Evolutionary conservation across 2,888 invertebrate genomes (phyloP), one percentile per base, ranked within the genome.

Genomic region (Aphodius granarius): DNA sequence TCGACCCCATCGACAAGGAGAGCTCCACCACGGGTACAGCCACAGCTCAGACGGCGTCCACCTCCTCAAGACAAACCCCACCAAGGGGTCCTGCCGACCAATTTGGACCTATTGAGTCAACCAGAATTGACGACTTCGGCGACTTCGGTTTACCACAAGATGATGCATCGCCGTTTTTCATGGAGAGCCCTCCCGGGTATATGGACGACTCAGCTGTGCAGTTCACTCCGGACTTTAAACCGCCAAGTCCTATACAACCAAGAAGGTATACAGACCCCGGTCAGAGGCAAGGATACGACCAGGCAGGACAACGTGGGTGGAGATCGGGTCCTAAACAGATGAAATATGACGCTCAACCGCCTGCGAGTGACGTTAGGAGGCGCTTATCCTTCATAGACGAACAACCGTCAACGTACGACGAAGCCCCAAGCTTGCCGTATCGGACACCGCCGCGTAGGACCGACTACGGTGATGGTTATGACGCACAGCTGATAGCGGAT

Each of bases 391-490:
- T 43, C 13, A 43, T 43, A 43, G 43, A 43, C 43, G 43, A 43
- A 13, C 43, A 43, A 43, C 43, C 43, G 43, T 43, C 43, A 0
- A 43, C 13, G 43, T 68, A 68, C 5, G 68, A 68, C 22, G 68
- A 68, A 68, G 72, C 75, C 1, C 73, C 75, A 5, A 75, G 75
- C 63, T 17, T 74, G 15, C 74, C 74, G 15, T 71, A 74, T 16
- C 18, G 63, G 63, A 72, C 74, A 23, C 76, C 76, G 2, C 71
- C 70, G 15, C 66, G 71, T n/a, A n/a, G n/a, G n/a, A n/a, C n/a
- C n/a, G n/a, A n/a, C n/a, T n/a, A n/a, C n/a, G n/a, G n/a, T n/a
- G n/a, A 43, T 1, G 43, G 43, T 1, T 43, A 43, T 43, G 43
- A 43, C n/a, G n/a, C n/a, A n/a, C n/a, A n/a, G n/a, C n/a, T n/a